Base-by-base conservation (phyloP, 2,888 invertebrate genomes). In the Imbricaverruca yamaguchii region DNA sequence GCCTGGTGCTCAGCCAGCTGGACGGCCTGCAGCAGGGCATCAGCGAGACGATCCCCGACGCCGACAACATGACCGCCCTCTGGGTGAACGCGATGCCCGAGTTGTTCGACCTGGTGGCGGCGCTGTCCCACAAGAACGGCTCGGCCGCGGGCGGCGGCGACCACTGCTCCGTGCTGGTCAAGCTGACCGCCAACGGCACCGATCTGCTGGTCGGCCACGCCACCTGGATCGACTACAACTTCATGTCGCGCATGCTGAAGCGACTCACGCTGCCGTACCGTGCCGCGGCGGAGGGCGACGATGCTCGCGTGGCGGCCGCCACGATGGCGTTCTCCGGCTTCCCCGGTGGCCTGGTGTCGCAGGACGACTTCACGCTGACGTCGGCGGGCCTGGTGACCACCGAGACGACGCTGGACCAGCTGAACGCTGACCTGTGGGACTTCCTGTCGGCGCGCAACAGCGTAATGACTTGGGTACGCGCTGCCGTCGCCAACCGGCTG, bases 161-260 rank as follows among this genome's bases (percentile, higher is more conserved):
- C 59, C 90, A 90, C 84, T 92, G 91, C 83, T 92, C 91, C 85
- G 92, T 91, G 74, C 90, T 92, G 83, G 87, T 92, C 82, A 92
- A 92, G 86, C 86, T 92, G 81, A 87, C 91, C 83, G 90, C 91
- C 0, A 90, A 89, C 83, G 87, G 88, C 83, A 85, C 86, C 90
- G 87, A 89, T 84, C 86, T 95, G 57, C 92, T 91, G 83, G 89
- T 94, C 39, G 92, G 93, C 0, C 95, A 96, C 86, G 93, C 93
- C 85, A 92, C 93, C 6, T 94, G 93, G 87, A 92, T 91, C 85
- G 92, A 92, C 83, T 95, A 93, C 86, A 89, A 91, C 39, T 91
- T 91, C 83, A 96, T 96, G 96, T 89, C 94, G 82, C 90, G 95
- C 81, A 91, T 95, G 67, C 88, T 94, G 85, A 96, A 96, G 87